phyloP scores from a whole-genome alignment of 2,113 vertebrate genomes.

The Rostratula benghalensis region DNA sequence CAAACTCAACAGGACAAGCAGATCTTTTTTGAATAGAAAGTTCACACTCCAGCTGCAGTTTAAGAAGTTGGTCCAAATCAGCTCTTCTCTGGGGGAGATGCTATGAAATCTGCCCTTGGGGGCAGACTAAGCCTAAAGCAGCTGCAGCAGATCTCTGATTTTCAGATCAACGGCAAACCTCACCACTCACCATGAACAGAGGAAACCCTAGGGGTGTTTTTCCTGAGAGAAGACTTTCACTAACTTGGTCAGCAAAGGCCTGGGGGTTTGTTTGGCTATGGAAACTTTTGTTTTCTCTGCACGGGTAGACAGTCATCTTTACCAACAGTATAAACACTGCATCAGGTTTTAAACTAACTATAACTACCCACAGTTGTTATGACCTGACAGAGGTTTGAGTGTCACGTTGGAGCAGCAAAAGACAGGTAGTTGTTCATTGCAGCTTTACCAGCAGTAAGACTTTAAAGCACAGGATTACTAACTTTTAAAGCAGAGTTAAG shows the following conservation, averaged over 20 bases:
- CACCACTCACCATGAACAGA: background rate
- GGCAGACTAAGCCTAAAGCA: background rate
- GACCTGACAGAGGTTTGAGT: background rate
- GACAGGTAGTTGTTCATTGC: background rate
- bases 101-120: background rate
- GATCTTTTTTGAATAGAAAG: background rate
- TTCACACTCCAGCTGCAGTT: background rate
- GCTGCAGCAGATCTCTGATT: background rate
- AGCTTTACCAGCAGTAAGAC: background rate
- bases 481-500: background rate
- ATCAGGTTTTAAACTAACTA: background rate
- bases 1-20: background rate
- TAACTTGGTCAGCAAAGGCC: background rate
- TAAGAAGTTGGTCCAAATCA: background rate
- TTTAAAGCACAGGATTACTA: background rate
- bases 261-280: background rate
- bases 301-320: background rate
- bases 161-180: background rate
- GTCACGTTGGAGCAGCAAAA: background rate
- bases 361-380: fast-evolving
- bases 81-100: background rate
- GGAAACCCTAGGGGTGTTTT: background rate
- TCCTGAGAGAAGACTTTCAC: background rate
- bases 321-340: background rate
- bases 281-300: background rate